Conservation (phyloP, 2,113 vertebrate species). For the Xiphophorus couchianus region DNA sequence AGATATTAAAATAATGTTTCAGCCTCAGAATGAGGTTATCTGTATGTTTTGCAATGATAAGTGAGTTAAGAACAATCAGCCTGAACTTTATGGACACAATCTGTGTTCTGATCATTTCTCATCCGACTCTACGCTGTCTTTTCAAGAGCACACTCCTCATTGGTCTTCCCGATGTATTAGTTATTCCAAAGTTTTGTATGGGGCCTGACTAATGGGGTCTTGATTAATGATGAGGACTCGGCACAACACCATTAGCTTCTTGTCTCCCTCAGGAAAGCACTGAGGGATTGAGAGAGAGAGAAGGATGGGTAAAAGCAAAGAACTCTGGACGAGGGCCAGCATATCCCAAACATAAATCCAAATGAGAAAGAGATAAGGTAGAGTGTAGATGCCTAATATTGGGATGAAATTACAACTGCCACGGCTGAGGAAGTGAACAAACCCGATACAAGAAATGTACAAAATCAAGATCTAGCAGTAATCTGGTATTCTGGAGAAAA, state of each 20-base stretch:
- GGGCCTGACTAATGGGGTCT: slow-evolving; percentile 55
- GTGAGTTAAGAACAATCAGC: neutral
- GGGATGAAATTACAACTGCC: slow-evolving; percentile 25
- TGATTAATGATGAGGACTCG: slow-evolving; percentile 65
- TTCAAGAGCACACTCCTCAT: slow-evolving; percentile 14
- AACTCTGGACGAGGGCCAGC: slow-evolving; percentile 8
- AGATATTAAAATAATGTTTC: too few relatives aligned
- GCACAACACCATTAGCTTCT: slow-evolving; percentile 61
- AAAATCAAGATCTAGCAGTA: neutral
- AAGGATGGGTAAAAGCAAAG: slow-evolving; percentile 10
- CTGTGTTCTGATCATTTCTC: neutral
- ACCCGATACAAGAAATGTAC: neutral
- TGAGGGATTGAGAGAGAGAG: slow-evolving; percentile 29
- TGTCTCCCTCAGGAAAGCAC: slow-evolving; percentile 39
- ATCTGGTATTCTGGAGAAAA: neutral
- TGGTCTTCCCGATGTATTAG: slow-evolving; percentile 36
- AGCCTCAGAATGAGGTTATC: too few relatives aligned
- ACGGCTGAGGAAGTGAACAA: slow-evolving; percentile 31
- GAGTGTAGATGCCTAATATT: neutral
- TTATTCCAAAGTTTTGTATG: slow-evolving; percentile 53
- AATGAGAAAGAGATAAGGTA: neutral
- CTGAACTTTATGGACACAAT: neutral
- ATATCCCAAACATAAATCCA: slow-evolving; percentile 27
- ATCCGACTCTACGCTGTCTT: neutral
- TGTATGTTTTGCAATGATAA: too few relatives aligned